Base-by-base conservation (phyloP, 2,113 vertebrate species). In the Copsychus sechellarum region DNA sequence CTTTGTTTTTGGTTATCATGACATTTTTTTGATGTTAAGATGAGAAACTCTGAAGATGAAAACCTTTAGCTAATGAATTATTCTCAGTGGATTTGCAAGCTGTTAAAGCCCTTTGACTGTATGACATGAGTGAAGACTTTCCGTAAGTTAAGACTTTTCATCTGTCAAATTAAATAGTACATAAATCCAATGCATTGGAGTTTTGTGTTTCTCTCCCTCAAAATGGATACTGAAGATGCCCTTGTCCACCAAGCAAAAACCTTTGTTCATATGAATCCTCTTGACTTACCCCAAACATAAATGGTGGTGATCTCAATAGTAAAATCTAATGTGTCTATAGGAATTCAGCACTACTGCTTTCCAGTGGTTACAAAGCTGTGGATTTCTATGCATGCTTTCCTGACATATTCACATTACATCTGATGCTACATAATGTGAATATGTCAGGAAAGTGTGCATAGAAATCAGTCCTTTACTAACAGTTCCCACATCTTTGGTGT, bases 21-120 rank as follows among this genome's bases (percentile, higher is more conserved):
- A 66, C 81, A 29, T 66, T 85, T 84, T 87, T 88, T 66, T 26
- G 43, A 86, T 66, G 78, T 48, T 54, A 74, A 85, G 60, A 91
- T 65, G 51, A 94, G 85, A 93, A 94, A 73, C 50, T 4, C 61
- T 70, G 78, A 76, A 86, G 90, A 96, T 83, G 42, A 93, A 94
- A 93, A 82, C 71, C 1, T 9, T 73, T 73, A 86, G 58, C 62
- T 92, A 93, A 95, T 94, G 67, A 95, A 96, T 97, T 96, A 93
- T 92, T 93, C 92, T 85, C 76, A 61, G 61, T 78, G 85, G 90
- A 92, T 96, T 60, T 83, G n/a, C 50, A 66, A 85, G 60, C 71
- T 95, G 38, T 61, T 71, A 88, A 80, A 94, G 66, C 64, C 74
- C 33, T 95, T 77, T 90, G 85, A 93, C 1, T 1, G 73, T 43